Evolutionary conservation across 2,888 invertebrate genomes (phyloP).

Genomic region (Trichogramma dendrolimi): DNA sequence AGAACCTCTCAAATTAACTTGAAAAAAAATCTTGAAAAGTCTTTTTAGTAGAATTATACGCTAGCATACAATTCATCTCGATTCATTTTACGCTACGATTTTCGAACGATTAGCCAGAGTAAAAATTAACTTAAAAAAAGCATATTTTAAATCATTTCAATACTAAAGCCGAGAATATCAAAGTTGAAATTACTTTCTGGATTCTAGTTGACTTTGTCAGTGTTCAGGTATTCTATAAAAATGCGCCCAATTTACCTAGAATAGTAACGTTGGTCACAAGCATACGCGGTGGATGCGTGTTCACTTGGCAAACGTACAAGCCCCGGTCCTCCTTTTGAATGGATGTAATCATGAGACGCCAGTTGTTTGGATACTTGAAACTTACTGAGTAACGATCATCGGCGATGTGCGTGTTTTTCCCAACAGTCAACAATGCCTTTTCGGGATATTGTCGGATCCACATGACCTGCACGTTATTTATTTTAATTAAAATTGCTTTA

Average conservation of each 20-base stretch:
- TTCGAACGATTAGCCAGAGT: no score
- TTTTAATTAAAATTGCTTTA: neutral
- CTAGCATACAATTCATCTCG: no score
- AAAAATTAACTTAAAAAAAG: no score
- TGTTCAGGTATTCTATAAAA: neutral
- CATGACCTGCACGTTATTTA: constrained; percentile 57
- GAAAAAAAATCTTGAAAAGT: no score
- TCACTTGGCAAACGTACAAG: constrained; percentile 76
- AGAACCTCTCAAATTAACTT: no score
- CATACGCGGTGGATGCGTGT: constrained; percentile 74
- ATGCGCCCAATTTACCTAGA: constrained; percentile 57
- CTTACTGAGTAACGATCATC: constrained; percentile 63
- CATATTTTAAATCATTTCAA: no score
- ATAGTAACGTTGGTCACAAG: constrained; percentile 72
- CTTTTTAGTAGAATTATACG: no score
- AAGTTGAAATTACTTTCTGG: no score
- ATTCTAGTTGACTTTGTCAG: no score
- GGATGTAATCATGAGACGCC: constrained; percentile 67
- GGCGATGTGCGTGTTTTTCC: constrained; percentile 62
- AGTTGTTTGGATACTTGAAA: constrained; percentile 69
- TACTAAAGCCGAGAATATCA: no score
- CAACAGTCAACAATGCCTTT: constrained; percentile 64
- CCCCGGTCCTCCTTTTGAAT: constrained; percentile 70
- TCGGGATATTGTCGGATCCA: constrained; percentile 65
- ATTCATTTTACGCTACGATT: no score